Conservation (phyloP, 2,113 vertebrate species). For the Argyrosomus japonicus region DNA sequence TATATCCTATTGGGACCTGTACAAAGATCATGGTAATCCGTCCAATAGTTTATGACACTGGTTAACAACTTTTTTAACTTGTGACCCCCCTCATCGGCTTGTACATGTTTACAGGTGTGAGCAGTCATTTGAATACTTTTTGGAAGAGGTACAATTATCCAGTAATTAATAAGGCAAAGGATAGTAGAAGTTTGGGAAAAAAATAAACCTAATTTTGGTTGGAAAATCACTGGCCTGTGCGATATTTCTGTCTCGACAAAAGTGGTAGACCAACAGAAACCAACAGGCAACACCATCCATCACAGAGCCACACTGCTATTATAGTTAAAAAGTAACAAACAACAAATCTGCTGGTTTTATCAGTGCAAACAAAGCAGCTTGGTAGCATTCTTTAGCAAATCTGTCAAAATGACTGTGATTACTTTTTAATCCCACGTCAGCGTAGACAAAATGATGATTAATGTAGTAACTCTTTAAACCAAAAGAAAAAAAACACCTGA, state of each 20-base stretch:
- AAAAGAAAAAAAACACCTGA: not conserved
- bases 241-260: not conserved
- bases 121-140: too few relatives aligned
- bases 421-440: not conserved
- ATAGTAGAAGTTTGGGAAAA: too few relatives aligned
- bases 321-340: not conserved
- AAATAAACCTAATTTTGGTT: too few relatives aligned
- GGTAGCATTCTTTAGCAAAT: not conserved
- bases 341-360: not conserved
- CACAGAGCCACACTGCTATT: not conserved
- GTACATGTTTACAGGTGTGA: too few relatives aligned
- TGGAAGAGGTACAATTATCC: too few relatives aligned
- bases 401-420: not conserved
- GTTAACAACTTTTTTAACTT: too few relatives aligned
- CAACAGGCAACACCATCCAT: not conserved
- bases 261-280: too few relatives aligned
- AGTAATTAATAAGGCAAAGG: too few relatives aligned
- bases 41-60: too few relatives aligned
- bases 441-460: constrained; percentile 18
- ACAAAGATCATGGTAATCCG: not conserved
- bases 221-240: too few relatives aligned
- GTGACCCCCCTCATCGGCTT: too few relatives aligned
- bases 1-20: not conserved
- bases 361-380: not conserved
- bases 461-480: constrained; percentile 1